Conservation (phyloP, 2,797 vertebrate species). For the Thamnophis elegans region DNA sequence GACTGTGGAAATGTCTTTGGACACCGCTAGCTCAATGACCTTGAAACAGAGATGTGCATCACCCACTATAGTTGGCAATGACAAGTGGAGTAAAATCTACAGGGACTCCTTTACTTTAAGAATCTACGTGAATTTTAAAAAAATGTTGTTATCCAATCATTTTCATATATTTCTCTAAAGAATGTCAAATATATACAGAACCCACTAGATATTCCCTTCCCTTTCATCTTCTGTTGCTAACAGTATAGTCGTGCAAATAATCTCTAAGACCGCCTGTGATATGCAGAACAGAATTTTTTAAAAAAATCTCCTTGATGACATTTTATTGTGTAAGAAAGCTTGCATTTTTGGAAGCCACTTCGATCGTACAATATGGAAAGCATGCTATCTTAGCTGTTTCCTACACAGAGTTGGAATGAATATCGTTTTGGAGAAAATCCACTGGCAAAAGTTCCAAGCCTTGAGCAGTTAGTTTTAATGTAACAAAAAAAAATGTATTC, state of each 20-base stretch:
- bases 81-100: not conserved
- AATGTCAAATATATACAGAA: slow-evolving; percentile 48
- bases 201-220: slow-evolving; percentile 16
- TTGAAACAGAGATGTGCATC: not conserved
- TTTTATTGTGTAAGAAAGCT: slow-evolving; percentile 73
- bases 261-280: slow-evolving; percentile 64
- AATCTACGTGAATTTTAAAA: not conserved
- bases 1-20: not conserved
- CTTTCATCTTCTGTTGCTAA: slow-evolving; percentile 54
- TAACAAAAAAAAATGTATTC: slow-evolving; percentile 69
- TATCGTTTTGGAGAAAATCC: slow-evolving; percentile 75
- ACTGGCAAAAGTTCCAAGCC: slow-evolving; percentile 77
- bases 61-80: not conserved
- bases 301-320: slow-evolving; percentile 69
- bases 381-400: slow-evolving; percentile 74
- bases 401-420: slow-evolving; percentile 74
- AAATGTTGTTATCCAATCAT: not conserved
- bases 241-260: slow-evolving; percentile 59
- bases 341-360: slow-evolving; percentile 72
- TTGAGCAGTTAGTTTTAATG: slow-evolving; percentile 80
- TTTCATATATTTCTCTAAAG: slow-evolving; percentile 19
- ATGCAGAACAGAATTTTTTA: slow-evolving; percentile 66
- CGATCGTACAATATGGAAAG: slow-evolving; percentile 74
- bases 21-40: not conserved
- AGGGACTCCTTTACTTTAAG: not conserved